These are phyloP conservation scores for Hemichromis elongatus DNA, from an alignment of 2,113 vertebrate species.

Conservation along the genomic window DNA sequence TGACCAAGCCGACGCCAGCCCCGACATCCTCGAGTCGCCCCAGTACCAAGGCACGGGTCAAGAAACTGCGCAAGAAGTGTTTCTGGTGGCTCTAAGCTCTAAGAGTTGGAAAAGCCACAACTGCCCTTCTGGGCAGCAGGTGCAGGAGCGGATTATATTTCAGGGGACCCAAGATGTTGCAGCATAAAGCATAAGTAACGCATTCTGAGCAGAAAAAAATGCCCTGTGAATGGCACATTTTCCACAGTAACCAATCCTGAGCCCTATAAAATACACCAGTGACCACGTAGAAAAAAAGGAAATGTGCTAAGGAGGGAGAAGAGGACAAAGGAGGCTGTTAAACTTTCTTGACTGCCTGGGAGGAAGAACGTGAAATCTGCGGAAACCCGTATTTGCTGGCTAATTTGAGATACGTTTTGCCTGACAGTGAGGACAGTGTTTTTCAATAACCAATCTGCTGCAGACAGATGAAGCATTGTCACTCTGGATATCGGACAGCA, in stretches of 20 bases:
- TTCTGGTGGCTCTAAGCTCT: slow-evolving; percentile 92
- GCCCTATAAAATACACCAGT: neutral
- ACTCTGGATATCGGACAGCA: neutral
- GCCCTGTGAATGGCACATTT: neutral
- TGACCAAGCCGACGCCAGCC: slow-evolving; percentile 28
- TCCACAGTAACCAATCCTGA: neutral
- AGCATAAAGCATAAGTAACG: no score
- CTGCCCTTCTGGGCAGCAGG: neutral
- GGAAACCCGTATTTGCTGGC: neutral
- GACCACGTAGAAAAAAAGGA: neutral
- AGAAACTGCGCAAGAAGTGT: slow-evolving; percentile 93
- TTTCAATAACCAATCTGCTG: neutral
- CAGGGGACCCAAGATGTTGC: neutral
- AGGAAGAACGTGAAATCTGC: neutral
- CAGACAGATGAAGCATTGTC: neutral
- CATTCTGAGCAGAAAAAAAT: neutral
- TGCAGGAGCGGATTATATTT: neutral
- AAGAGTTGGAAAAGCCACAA: neutral
- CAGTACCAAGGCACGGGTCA: slow-evolving; percentile 78
- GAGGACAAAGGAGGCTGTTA: neutral
- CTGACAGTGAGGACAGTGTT: neutral
- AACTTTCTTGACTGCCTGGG: neutral
- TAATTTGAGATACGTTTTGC: neutral
- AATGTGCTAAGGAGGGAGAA: neutral
- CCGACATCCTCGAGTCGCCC: slow-evolving; percentile 30